These are phyloP conservation scores for Itoplectis maculator DNA, from an alignment of 2,888 invertebrate species.

Conservation along the genomic window DNA sequence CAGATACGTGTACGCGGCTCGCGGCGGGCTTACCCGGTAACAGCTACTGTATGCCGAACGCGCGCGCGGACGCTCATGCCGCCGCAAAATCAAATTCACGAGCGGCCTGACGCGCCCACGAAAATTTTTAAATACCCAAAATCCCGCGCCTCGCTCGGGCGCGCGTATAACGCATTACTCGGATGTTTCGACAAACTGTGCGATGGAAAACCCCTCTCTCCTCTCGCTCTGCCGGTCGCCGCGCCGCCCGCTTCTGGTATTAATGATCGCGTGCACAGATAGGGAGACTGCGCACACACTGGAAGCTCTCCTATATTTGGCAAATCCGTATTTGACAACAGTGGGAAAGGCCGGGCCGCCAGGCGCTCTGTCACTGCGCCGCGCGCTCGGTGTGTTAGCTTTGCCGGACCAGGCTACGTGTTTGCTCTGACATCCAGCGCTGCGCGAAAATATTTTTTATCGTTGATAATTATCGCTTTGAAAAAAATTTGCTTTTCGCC, in stretches of 20 bases:
- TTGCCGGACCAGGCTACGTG: too few relatives aligned
- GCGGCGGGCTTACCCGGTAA: constrained; percentile 35
- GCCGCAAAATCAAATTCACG: constrained; percentile 67
- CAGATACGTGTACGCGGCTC: constrained; percentile 22
- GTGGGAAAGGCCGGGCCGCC: not conserved
- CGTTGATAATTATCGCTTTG: too few relatives aligned
- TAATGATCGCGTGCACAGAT: not conserved
- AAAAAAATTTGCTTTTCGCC: too few relatives aligned
- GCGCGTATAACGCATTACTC: constrained; percentile 48
- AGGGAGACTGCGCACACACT: not conserved
- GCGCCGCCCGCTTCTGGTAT: not conserved
- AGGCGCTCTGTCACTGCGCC: too few relatives aligned
- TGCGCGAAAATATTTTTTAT: too few relatives aligned
- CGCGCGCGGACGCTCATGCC: constrained; percentile 53
- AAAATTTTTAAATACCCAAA: constrained; percentile 62
- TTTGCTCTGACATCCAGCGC: too few relatives aligned
- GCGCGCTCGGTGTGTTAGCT: too few relatives aligned
- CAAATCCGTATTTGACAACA: not conserved
- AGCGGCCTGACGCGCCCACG: constrained; percentile 54
- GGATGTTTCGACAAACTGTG: constrained; percentile 52
- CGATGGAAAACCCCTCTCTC: constrained; percentile 48
- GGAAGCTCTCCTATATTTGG: not conserved
- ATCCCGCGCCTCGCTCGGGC: constrained; percentile 33
- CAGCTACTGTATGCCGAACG: constrained; percentile 46
- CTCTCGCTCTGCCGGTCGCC: not conserved